Percentiles rank a stretch among this genome's conserved stretches.
Conservation (phyloP, 2,888 invertebrate genomes). For the Agrilus mali region DNA sequence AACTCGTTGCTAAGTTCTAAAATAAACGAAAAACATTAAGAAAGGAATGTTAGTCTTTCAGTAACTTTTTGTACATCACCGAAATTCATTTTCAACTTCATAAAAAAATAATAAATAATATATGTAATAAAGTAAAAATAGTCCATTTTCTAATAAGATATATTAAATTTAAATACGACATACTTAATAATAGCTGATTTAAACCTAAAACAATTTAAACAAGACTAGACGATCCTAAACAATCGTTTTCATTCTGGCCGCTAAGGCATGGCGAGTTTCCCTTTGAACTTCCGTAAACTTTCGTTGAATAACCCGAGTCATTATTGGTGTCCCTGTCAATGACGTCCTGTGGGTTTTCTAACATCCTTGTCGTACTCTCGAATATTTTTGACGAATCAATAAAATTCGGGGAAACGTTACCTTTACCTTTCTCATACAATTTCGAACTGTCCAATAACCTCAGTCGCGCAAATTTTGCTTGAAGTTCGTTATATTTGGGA, state of each 20-base stretch:
- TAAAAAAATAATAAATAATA: too few relatives aligned
- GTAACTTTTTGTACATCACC: too few relatives aligned
- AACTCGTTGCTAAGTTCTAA: too few relatives aligned
- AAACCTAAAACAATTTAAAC: slow-evolving; percentile 33
- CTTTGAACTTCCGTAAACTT: slow-evolving; percentile 66
- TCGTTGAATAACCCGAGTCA: slow-evolving; percentile 77
- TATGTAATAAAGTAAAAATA: too few relatives aligned
- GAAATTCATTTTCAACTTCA: too few relatives aligned
- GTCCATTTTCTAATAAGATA: too few relatives aligned
- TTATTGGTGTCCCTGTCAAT: slow-evolving; percentile 58
- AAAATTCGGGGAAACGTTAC: slow-evolving; percentile 21
- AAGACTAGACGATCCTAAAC: slow-evolving; percentile 50
- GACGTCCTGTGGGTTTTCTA: slow-evolving; percentile 26
- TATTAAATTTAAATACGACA: background rate
- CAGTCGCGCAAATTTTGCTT: slow-evolving; percentile 28
- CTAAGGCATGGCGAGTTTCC: slow-evolving; percentile 67
- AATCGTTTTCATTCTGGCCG: slow-evolving; percentile 31
- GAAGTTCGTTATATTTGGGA: slow-evolving; percentile 20
- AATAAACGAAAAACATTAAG: too few relatives aligned
- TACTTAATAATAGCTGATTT: slow-evolving; percentile 1
- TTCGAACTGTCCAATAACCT: slow-evolving; percentile 24
- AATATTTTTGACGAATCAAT: slow-evolving; percentile 26
- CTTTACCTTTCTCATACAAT: slow-evolving; percentile 20
- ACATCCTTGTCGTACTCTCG: slow-evolving; percentile 25
- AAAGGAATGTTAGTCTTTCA: too few relatives aligned